A percentile compares a stretch with the other conserved stretches of the same genome.
These are phyloP conservation scores for Caenorhabditis angaria DNA, from an alignment of 2,888 invertebrate genomes.

Conservation along the genomic window DNA sequence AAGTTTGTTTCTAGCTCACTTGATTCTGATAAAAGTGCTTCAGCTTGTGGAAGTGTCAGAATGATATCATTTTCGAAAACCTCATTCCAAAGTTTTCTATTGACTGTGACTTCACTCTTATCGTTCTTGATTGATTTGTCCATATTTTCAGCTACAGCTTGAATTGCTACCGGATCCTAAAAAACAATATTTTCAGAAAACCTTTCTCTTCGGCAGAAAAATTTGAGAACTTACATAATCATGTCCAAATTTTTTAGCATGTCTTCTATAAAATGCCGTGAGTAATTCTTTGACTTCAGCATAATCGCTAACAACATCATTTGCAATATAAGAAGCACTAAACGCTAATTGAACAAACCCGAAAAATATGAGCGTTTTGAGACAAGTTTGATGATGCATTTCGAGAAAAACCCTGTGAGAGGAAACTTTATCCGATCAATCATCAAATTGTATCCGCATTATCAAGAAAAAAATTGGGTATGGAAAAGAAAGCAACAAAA, in stretches of 20 bases:
- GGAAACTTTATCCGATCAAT: not conserved
- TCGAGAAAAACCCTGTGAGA: not conserved
- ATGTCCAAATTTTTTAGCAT: slow-evolving; percentile 58
- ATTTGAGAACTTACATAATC: slow-evolving; percentile 58
- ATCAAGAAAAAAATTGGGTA: not conserved
- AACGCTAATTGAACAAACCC: slow-evolving; percentile 30
- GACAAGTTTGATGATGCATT: slow-evolving; percentile 36
- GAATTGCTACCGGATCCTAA: slow-evolving; percentile 43
- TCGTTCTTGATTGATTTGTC: slow-evolving; percentile 48
- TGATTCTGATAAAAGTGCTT: slow-evolving; percentile 57
- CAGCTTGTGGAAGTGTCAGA: slow-evolving; percentile 65
- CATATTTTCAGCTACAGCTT: slow-evolving; percentile 36
- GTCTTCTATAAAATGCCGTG: slow-evolving; percentile 52
- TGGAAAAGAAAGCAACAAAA: too few species aligned
- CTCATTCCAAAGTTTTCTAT: slow-evolving; percentile 60
- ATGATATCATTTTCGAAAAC: slow-evolving; percentile 70
- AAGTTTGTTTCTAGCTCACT: slow-evolving; percentile 37
- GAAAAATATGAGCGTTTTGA: slow-evolving; percentile 28
- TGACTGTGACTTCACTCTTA: slow-evolving; percentile 66
- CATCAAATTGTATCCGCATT: not conserved
- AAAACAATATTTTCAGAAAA: not conserved
- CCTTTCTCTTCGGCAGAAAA: not conserved
- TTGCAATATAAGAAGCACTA: slow-evolving; percentile 50
- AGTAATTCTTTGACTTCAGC: slow-evolving; percentile 58
- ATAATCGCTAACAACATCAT: slow-evolving; percentile 59